Conservation (phyloP, 2,888 invertebrate species). For the Sphecodes monilicornis region DNA sequence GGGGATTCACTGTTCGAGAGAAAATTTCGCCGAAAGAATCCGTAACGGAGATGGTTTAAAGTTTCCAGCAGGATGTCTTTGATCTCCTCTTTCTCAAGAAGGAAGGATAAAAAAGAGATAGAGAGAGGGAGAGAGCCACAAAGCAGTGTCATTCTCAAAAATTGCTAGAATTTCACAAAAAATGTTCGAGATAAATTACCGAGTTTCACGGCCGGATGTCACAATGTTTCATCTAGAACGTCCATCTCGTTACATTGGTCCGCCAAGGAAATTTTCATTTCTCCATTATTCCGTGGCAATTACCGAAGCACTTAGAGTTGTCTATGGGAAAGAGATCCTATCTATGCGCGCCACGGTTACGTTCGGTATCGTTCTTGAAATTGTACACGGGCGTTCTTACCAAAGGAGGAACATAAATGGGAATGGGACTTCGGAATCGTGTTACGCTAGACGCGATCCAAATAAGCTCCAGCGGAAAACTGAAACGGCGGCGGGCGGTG, state of each 20-base stretch:
- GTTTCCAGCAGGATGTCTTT: conserved; percentile 48
- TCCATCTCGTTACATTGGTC: background rate
- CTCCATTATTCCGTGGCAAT: conserved; percentile 33
- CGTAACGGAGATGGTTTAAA: conserved; percentile 38
- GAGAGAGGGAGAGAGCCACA: background rate
- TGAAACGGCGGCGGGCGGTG: background rate
- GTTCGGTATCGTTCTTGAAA: conserved; percentile 52
- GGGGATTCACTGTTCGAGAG: conserved; percentile 63
- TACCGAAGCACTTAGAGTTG: conserved; percentile 62
- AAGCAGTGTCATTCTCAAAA: background rate
- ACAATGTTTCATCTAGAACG: background rate
- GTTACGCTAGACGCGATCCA: conserved; percentile 32
- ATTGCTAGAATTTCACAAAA: background rate
- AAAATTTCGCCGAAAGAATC: conserved; percentile 73
- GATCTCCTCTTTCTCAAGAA: conserved; percentile 2
- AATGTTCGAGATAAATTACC: background rate
- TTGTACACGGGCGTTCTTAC: conserved; percentile 47
- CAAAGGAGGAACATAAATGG: conserved; percentile 41
- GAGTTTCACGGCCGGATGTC: background rate
- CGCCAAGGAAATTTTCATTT: background rate
- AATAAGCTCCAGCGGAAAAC: conserved; percentile 43
- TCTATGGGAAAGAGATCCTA: conserved; percentile 54
- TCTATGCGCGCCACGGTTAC: conserved; percentile 33
- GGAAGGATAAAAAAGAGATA: background rate
- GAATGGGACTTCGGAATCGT: conserved; percentile 53